These are phyloP conservation scores for Cacoxenus indagator DNA, from an alignment of 2,888 invertebrate genomes.

Conservation along the genomic window DNA sequence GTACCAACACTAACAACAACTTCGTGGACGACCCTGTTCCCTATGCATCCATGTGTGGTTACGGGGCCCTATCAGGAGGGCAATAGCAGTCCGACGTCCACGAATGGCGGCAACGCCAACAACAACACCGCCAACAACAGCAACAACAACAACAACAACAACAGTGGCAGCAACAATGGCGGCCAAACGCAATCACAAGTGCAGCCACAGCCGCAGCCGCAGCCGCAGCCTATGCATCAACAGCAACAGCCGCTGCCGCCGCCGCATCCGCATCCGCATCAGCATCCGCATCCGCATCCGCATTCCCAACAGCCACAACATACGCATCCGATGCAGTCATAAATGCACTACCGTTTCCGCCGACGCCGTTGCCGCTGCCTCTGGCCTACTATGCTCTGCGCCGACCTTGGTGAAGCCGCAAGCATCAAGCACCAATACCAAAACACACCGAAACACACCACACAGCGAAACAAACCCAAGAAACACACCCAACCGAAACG, in stretches of 20 bases:
- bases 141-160: slow-evolving; percentile 47
- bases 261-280: slow-evolving; percentile 21
- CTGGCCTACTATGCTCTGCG: background rate
- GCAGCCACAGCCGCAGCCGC: slow-evolving; percentile 33
- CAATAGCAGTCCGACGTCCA: slow-evolving; percentile 71
- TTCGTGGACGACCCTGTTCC: slow-evolving; percentile 88
- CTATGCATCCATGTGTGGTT: slow-evolving; percentile 89
- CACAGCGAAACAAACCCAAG: background rate
- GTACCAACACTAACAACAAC: slow-evolving; percentile 80
- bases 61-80: slow-evolving; percentile 87
- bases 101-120: slow-evolving; percentile 56
- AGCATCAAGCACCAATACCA: too few species aligned
- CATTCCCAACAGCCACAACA: slow-evolving; percentile 29
- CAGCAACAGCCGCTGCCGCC: slow-evolving; percentile 40
- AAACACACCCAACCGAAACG: background rate
- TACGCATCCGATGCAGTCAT: slow-evolving; percentile 21
- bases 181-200: slow-evolving; percentile 33
- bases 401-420: background rate
- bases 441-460: background rate
- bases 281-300: slow-evolving; percentile 25
- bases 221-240: slow-evolving; percentile 39
- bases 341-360: slow-evolving; percentile 22
- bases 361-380: background rate
- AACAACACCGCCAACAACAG: slow-evolving; percentile 47
- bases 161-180: slow-evolving; percentile 43